Evolutionary conservation across 2,888 invertebrate genomes (phyloP).

Genomic region (Caenorhabditis macrosperma): DNA sequence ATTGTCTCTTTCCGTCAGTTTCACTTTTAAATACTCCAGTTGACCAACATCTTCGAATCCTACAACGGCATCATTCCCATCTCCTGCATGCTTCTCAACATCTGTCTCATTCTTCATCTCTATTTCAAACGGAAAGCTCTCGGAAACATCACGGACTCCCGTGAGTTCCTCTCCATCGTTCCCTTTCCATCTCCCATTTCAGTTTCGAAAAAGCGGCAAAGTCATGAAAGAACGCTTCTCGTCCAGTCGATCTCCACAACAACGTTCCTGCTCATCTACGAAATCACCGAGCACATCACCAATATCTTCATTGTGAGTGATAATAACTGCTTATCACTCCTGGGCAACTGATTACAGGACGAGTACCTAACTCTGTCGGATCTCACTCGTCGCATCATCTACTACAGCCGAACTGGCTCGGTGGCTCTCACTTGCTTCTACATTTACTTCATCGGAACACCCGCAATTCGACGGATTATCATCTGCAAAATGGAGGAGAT

Average conservation of each 20-base stretch:
- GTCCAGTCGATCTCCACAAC: conserved; percentile 34
- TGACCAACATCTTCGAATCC: conserved; percentile 17
- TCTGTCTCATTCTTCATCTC: conserved; percentile 12
- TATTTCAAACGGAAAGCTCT: conserved; percentile 4
- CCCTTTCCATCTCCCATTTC: not conserved
- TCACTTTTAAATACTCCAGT: conserved; percentile 5
- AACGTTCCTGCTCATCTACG: conserved; percentile 21
- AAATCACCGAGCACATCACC: conserved; percentile 15
- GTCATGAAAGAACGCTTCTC: conserved; percentile 18
- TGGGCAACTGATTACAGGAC: conserved; percentile 17
- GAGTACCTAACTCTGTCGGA: conserved; percentile 11
- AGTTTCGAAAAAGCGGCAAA: conserved; percentile 19
- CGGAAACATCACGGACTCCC: not conserved
- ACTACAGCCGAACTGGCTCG: conserved; percentile 7
- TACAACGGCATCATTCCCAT: conserved; percentile 26
- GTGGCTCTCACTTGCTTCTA: conserved; percentile 23
- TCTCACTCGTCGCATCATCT: conserved; percentile 10
- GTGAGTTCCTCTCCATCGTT: not conserved
- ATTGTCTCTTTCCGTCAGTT: not conserved
- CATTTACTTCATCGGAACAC: conserved; percentile 31
- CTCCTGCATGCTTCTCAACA: conserved; percentile 7
- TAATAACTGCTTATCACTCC: too few relatives aligned
- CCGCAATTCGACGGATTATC: conserved; percentile 18
- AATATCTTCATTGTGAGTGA: conserved; percentile 20
- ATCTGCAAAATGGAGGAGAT: conserved; percentile 1